A percentile compares a stretch with the other conserved stretches of the same genome.
Evolutionary conservation across 2,888 invertebrate species (phyloP).

Genomic region (Heliconius charithonia): DNA sequence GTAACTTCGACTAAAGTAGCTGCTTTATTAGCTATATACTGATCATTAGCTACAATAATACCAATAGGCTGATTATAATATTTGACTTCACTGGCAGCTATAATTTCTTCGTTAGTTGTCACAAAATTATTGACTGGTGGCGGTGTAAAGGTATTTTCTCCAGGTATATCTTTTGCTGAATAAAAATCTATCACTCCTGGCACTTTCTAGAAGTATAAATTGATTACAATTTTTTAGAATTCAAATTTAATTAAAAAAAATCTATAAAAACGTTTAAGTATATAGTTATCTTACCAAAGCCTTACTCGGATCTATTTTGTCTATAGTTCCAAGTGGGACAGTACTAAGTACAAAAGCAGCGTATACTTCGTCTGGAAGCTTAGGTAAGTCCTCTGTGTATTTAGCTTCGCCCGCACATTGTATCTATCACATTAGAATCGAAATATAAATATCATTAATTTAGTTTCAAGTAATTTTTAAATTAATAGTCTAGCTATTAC

Average conservation of each 20-base stretch:
- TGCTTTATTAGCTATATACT: conserved; percentile 80
- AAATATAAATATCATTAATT: neutral
- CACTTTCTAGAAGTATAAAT: conserved; percentile 72
- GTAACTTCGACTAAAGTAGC: conserved; percentile 81
- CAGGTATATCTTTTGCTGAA: conserved; percentile 86
- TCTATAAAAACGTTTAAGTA: neutral
- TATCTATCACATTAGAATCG: conserved; percentile 53
- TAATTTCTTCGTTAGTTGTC: conserved; percentile 70
- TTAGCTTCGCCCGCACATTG: conserved; percentile 88
- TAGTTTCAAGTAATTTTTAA: neutral
- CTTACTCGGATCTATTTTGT: conserved; percentile 81
- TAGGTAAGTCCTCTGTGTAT: conserved; percentile 85
- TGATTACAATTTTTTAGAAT: neutral
- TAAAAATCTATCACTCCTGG: conserved; percentile 86
- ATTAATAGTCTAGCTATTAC: too few species aligned
- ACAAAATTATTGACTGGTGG: conserved; percentile 49
- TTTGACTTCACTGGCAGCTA: conserved; percentile 57
- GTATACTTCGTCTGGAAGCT: conserved; percentile 84
- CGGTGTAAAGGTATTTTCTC: conserved; percentile 84
- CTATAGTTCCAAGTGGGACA: conserved; percentile 80
- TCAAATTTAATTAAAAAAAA: too few species aligned
- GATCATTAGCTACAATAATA: conserved; percentile 83
- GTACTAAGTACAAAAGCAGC: conserved; percentile 85
- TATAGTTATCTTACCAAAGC: conserved; percentile 82
- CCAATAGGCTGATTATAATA: conserved; percentile 64